Evolutionary conservation across 2,113 vertebrate species (phyloP), one percentile per base, ranked within the genome.

Genomic region (Vimba vimba): DNA sequence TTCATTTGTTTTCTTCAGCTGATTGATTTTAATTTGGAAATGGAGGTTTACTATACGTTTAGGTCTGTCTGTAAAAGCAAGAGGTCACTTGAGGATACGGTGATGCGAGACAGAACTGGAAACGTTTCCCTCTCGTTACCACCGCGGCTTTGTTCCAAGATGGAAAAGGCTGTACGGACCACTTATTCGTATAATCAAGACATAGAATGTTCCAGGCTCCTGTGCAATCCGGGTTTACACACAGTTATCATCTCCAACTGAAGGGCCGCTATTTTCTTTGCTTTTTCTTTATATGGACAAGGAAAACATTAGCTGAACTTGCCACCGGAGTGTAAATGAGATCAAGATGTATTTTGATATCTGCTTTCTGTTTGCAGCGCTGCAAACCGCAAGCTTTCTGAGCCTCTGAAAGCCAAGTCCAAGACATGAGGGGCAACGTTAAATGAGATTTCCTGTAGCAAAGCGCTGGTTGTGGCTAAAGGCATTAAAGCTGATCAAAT

Each of bases 231-330:
- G 66, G 84, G 43, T 74, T 90, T 88, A 33, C 90, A 93, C 90
- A 93, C 93, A 93, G 88, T 27, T 84, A 82, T 47, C 76, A 77
- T 66, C 33, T 59, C 45, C 21, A 59, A 25, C 27, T 19, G 12
- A 50, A 27, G 64, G 17, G 25, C 36, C 30, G 19, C 17, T 57
- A 39, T 77, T 76, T 36, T 66, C 19, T 52, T 23, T 25, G 50
- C 15, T 68, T 74, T 23, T 19, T 79, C 55, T 27, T 39, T 36
- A 64, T 21, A 79, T 4, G 13, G 64, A 64, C 89, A 93, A 94
- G 92, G 91, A 92, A 94, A 94, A 92, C 93, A 92, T 94, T 92
- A 93, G 92, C 93, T 87, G 90, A 92, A 94, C 93, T 86, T 90
- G 71, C 86, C 91, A 89, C 88, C 86, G 84, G 91, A 91, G 92